Conservation (phyloP, 2,797 vertebrate genomes). For the Podarcis lilfordi region DNA sequence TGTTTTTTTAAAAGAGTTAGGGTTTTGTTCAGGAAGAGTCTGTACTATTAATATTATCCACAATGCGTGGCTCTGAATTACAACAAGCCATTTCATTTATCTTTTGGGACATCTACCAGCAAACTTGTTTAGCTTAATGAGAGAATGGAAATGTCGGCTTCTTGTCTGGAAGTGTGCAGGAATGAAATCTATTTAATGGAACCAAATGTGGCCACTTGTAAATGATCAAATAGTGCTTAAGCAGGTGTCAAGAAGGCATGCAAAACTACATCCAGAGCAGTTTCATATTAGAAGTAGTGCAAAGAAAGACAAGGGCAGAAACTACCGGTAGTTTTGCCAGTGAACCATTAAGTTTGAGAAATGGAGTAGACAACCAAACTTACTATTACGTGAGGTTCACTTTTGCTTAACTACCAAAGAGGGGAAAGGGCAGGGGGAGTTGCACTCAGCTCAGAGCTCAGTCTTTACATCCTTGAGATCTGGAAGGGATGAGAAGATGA, state of each 20-base stretch:
- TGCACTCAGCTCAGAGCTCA: background rate
- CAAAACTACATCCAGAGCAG: background rate
- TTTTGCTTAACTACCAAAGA: background rate
- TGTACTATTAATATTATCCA: constrained; percentile 20
- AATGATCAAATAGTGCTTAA: constrained; percentile 18
- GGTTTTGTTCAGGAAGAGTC: constrained; percentile 22
- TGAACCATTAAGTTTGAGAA: background rate
- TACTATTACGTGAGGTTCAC: background rate
- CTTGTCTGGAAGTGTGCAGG: constrained; percentile 20
- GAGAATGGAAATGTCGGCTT: constrained; percentile 31
- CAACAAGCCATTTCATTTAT: constrained; percentile 36
- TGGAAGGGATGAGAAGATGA: background rate
- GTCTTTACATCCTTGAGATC: background rate
- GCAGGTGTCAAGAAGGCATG: background rate
- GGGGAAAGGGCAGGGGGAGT: background rate
- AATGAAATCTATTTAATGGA: constrained; percentile 32
- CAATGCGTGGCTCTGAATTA: constrained; percentile 33
- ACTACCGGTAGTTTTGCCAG: background rate
- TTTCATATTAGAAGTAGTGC: background rate
- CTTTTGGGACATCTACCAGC: constrained; percentile 39
- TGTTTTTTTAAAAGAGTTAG: background rate
- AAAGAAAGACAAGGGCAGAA: constrained; percentile 1
- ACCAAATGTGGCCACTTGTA: constrained; percentile 25
- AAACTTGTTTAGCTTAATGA: constrained; percentile 32
- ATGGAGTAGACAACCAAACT: background rate